Evolutionary conservation across 37 sponge, comb jelly and placozoan genomes (phyloP).

Genomic region (Halichondria panicea): DNA sequence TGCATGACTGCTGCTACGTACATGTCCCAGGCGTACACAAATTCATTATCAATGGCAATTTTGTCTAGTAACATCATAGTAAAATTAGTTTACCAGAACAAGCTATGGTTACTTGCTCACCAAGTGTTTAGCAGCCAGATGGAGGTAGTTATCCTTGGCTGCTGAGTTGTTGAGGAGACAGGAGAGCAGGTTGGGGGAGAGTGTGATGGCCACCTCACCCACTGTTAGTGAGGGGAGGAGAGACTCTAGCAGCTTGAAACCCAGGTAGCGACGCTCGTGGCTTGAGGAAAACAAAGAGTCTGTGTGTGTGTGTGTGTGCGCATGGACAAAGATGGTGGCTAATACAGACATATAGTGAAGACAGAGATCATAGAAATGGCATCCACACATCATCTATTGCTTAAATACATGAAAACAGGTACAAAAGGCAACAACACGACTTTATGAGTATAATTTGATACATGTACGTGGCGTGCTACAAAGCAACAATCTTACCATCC

Average conservation of each 20-base stretch:
- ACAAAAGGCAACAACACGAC: too few relatives aligned
- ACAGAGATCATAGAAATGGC: too few relatives aligned
- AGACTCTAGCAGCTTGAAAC: conserved; percentile 33
- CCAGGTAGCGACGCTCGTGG: conserved; percentile 43
- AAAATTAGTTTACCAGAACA: neutral
- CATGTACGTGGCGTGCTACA: neutral
- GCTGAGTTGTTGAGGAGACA: conserved; percentile 35
- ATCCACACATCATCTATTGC: too few relatives aligned
- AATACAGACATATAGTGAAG: too few relatives aligned
- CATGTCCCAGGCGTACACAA: too few relatives aligned
- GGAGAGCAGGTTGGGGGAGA: conserved; percentile 47
- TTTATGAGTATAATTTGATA: neutral
- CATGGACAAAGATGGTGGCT: neutral
- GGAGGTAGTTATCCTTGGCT: conserved; percentile 14
- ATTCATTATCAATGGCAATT: too few relatives aligned
- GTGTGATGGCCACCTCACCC: conserved; percentile 45
- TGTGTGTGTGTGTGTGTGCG: neutral
- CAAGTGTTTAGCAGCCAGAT: conserved; percentile 44
- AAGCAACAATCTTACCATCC: conserved; percentile 52
- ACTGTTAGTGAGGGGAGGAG: conserved; percentile 46
- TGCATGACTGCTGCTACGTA: too few relatives aligned
- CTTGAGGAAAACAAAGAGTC: conserved; percentile 33
- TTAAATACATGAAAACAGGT: too few relatives aligned
- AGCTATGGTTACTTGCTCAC: conserved; percentile 16
- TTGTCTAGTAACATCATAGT: too few relatives aligned